Conservation (phyloP, 1,140 invertebrate genomes). For the Formica exsecta region DNA sequence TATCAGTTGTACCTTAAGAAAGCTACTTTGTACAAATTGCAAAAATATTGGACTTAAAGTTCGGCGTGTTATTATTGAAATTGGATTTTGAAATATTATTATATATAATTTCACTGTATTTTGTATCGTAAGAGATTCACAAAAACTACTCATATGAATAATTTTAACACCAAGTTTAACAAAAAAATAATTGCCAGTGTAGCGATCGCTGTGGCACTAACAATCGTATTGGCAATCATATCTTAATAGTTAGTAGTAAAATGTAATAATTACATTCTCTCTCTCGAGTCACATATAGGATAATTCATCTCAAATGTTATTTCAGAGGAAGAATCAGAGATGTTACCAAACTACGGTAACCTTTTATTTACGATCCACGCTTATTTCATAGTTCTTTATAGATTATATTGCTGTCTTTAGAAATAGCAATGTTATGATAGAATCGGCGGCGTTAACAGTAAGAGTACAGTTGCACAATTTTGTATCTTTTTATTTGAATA, state of each 20-base stretch:
- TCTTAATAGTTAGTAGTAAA: constrained; percentile 48
- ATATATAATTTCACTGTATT: background rate
- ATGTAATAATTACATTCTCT: constrained; percentile 27
- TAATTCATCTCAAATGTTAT: constrained; percentile 83
- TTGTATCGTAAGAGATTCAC: background rate
- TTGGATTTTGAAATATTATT: background rate
- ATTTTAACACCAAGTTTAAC: constrained; percentile 10
- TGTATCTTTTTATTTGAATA: constrained; percentile 32
- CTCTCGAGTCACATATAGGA: constrained; percentile 27
- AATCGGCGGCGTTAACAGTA: constrained; percentile 30
- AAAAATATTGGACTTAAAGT: constrained; percentile 11
- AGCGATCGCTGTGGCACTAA: constrained; percentile 29
- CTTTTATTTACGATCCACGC: constrained; percentile 81
- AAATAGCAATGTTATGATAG: constrained; percentile 61
- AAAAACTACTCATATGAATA: background rate
- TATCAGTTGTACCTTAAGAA: constrained; percentile 28
- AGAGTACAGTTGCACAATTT: constrained; percentile 54
- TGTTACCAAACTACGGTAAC: constrained; percentile 86
- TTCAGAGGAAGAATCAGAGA: constrained; percentile 87
- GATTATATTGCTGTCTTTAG: constrained; percentile 67
- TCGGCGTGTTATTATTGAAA: background rate
- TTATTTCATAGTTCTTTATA: constrained; percentile 75
- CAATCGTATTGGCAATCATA: constrained; percentile 56
- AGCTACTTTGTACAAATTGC: constrained; percentile 27
- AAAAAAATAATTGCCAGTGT: constrained; percentile 36